A percentile compares a stretch with the other conserved stretches of the same genome.
Evolutionary conservation across 2,888 invertebrate genomes (phyloP).

Genomic region (Hemaris fuciformis): DNA sequence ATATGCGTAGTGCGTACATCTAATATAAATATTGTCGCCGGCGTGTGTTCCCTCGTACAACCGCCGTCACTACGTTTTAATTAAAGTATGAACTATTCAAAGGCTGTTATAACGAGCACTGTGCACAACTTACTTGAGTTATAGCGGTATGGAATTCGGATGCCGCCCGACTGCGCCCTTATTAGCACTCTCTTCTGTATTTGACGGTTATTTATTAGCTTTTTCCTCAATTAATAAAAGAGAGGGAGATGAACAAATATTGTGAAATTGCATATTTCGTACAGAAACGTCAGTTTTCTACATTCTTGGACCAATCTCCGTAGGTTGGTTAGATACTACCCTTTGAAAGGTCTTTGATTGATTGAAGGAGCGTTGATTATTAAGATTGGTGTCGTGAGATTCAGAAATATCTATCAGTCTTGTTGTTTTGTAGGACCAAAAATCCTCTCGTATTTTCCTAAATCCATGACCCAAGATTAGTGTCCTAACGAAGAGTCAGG

Average conservation of each 20-base stretch:
- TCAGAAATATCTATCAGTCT: too few species aligned
- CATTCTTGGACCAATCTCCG: too few species aligned
- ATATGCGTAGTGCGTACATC: background rate
- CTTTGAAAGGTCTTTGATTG: too few species aligned
- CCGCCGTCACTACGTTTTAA: constrained; percentile 53
- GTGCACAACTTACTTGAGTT: constrained; percentile 42
- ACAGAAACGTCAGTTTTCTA: too few species aligned
- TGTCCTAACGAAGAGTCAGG: too few species aligned
- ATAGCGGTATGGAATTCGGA: constrained; percentile 20
- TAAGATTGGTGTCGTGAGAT: too few species aligned
- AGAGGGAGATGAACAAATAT: background rate
- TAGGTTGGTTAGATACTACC: too few species aligned
- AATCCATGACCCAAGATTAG: too few species aligned
- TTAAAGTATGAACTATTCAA: constrained; percentile 68
- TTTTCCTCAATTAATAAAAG: background rate
- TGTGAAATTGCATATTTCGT: background rate
- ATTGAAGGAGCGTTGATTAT: too few species aligned
- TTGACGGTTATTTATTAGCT: background rate
- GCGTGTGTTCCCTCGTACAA: constrained; percentile 38
- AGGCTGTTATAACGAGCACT: constrained; percentile 53
- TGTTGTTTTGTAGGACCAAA: too few species aligned
- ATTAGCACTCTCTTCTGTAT: background rate
- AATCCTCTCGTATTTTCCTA: too few species aligned
- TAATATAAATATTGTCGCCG: constrained; percentile 20
- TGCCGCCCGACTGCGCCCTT: background rate